Conservation (phyloP, 2,888 invertebrate species). For the Pollenia angustigena region DNA sequence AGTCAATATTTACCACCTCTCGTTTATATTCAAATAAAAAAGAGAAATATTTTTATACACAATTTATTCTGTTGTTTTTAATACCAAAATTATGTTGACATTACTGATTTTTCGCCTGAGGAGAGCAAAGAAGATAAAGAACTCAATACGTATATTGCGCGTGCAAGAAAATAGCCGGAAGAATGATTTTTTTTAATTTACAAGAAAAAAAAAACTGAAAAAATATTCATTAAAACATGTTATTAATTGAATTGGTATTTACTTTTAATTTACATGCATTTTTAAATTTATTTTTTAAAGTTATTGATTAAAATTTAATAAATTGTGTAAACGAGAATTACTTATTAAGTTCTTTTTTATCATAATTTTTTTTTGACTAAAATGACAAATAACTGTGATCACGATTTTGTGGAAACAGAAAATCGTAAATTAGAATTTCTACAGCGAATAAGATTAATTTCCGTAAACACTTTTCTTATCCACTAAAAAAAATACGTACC, state of each 20-base stretch:
- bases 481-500: no score
- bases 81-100: constrained; percentile 54
- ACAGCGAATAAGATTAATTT: no score
- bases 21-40: constrained; percentile 22
- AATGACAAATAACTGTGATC: no score
- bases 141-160: constrained; percentile 27
- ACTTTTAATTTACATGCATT: constrained; percentile 56
- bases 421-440: no score
- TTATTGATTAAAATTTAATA: no score
- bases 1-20: constrained; percentile 47
- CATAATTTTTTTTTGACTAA: no score
- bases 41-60: constrained; percentile 33
- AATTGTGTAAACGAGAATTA: no score
- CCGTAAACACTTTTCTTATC: no score
- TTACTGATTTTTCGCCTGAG: constrained; percentile 60
- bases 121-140: constrained; percentile 30
- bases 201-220: neutral
- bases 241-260: constrained; percentile 50
- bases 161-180: constrained; percentile 33
- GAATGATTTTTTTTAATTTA: constrained; percentile 15
- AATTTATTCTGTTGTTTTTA: constrained; percentile 17
- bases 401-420: no score
- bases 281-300: neutral
- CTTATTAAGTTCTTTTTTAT: no score
- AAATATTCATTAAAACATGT: neutral